phyloP scores from a whole-genome alignment of 2,113 vertebrate genomes.

The Pelodiscus sinensis region DNA sequence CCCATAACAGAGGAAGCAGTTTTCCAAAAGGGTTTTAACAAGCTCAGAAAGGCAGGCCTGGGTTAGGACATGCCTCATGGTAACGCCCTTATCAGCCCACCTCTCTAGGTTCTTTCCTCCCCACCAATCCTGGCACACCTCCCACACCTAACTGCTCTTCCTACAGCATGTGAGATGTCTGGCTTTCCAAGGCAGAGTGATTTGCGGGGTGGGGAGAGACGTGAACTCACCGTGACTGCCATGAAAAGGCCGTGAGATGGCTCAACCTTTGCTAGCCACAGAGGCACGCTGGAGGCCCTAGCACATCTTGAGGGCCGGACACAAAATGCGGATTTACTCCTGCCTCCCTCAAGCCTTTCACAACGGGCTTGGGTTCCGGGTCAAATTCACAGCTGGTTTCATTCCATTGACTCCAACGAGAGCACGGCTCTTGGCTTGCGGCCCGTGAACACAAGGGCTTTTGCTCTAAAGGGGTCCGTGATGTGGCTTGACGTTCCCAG shows the following conservation, averaged over 20 bases:
- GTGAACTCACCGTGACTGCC: neutral
- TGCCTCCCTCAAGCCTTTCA: neutral
- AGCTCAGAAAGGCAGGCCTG: neutral
- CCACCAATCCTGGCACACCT: neutral
- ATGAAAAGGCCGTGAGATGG: accelerated
- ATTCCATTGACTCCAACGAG: neutral
- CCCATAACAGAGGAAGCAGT: neutral
- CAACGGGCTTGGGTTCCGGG: neutral
- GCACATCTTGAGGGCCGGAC: neutral
- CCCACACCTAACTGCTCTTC: neutral
- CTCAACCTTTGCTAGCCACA: neutral
- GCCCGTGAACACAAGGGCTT: neutral
- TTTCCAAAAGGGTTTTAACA: neutral
- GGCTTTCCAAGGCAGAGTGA: neutral
- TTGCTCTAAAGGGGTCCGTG: neutral
- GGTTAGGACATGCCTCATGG: neutral
- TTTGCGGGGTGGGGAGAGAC: neutral
- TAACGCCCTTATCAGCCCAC: neutral
- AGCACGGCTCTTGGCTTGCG: neutral
- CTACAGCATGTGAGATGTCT: accelerated
- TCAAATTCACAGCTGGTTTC: neutral
- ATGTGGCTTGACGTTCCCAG: neutral
- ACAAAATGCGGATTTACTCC: neutral
- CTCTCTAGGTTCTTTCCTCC: accelerated
- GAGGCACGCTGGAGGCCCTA: neutral